Percentiles rank a stretch among this genome's conserved stretches.
Conservation (phyloP, 2,797 vertebrate genomes). For the Aphelocoma californica region DNA sequence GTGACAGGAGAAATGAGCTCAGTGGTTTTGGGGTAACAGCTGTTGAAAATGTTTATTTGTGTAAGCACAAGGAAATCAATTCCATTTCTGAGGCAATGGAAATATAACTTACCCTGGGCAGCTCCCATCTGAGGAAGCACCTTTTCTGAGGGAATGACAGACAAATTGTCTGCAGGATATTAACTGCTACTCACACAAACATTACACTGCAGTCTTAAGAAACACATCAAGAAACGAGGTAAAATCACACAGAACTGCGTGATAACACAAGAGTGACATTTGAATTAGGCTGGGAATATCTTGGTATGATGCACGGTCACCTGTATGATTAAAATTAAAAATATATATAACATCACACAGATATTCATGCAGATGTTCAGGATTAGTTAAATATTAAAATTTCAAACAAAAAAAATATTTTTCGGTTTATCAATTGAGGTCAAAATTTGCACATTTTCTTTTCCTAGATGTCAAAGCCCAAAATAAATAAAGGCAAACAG, state of each 20-base stretch:
- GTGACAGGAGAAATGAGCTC: not conserved
- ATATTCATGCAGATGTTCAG: not conserved
- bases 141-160: not conserved
- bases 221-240: not conserved
- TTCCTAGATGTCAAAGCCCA: not conserved
- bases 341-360: not conserved
- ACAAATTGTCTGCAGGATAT: not conserved
- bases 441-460: not conserved
- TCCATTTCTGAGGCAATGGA: not conserved
- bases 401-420: no score
- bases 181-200: not conserved
- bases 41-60: not conserved
- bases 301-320: not conserved
- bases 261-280: not conserved
- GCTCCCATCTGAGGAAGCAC: not conserved
- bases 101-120: not conserved
- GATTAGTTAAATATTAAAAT: not conserved
- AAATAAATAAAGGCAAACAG: not conserved
- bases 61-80: not conserved
- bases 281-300: not conserved
- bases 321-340: not conserved
- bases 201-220: not conserved
- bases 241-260: not conserved
- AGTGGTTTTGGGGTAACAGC: not conserved
- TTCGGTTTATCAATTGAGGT: not conserved